Evolutionary conservation across 1,140 invertebrate genomes (phyloP).

Genomic region (Tetranychus urticae): DNA sequence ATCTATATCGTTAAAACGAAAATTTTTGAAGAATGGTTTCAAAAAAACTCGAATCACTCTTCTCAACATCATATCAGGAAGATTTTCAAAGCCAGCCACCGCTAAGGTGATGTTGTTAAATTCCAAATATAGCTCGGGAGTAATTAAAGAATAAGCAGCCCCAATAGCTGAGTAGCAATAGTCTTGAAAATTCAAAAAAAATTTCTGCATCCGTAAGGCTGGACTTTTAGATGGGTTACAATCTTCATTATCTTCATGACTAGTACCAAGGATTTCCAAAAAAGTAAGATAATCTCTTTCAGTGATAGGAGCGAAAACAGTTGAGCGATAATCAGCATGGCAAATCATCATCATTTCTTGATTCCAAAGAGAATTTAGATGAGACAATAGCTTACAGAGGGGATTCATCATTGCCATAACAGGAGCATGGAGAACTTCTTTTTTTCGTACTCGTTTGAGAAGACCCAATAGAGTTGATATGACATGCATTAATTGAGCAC

Average conservation of each 20-base stretch:
- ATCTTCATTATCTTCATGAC: neutral
- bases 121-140: neutral
- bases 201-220: neutral
- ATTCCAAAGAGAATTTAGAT: slow-evolving; percentile 1
- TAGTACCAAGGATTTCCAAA: neutral
- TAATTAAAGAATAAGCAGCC: neutral
- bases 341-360: neutral
- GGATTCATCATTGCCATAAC: neutral
- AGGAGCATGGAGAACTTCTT: neutral
- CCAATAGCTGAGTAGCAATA: neutral
- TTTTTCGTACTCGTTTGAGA: neutral
- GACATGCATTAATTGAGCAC: neutral
- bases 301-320: neutral
- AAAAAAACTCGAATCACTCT: neutral
- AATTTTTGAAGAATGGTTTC: neutral
- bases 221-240: neutral
- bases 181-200: neutral
- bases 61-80: neutral
- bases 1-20: neutral
- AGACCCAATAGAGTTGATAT: neutral
- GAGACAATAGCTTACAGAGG: neutral
- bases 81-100: neutral
- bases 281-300: neutral
- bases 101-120: neutral
- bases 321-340: neutral